These are phyloP conservation scores for Rhinoptilus africanus DNA, from an alignment of 2,113 vertebrate species.

Conservation along the genomic window DNA sequence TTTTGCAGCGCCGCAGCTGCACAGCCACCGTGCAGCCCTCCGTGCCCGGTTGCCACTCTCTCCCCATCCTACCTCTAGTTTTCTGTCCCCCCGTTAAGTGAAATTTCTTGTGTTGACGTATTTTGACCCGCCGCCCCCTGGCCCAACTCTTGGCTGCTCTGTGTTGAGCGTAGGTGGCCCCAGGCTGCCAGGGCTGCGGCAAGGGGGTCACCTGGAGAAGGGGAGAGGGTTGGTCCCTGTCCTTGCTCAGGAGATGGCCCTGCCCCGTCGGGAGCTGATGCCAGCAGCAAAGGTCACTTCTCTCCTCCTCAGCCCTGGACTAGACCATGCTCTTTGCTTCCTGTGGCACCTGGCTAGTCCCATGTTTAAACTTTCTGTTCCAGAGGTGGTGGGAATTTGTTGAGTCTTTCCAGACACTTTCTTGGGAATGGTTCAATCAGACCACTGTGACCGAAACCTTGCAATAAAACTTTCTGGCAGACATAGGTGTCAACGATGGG, in stretches of 20 bases:
- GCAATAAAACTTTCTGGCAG: background rate
- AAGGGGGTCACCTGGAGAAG: background rate
- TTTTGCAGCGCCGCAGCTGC: background rate
- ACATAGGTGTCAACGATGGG: fast-evolving
- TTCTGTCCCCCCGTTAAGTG: background rate
- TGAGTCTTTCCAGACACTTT: background rate
- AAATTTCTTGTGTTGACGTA: background rate
- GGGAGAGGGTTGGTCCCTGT: background rate
- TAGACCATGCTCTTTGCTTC: background rate
- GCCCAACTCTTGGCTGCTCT: background rate
- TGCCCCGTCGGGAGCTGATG: background rate
- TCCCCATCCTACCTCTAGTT: background rate
- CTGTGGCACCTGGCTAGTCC: fast-evolving
- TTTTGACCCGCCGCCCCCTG: background rate
- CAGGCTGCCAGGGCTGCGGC: fast-evolving
- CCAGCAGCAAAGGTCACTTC: background rate
- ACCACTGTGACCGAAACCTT: background rate
- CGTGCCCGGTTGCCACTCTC: fast-evolving
- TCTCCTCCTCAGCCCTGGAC: background rate
- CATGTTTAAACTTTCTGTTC: background rate
- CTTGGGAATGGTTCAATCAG: background rate
- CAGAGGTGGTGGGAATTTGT: background rate
- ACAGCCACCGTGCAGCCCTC: background rate
- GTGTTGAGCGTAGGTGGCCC: background rate
- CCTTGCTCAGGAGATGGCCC: background rate